A percentile compares a stretch with the other conserved stretches of the same genome.
Evolutionary conservation across 2,888 invertebrate genomes (phyloP).

Genomic region (Phalera bucephala): DNA sequence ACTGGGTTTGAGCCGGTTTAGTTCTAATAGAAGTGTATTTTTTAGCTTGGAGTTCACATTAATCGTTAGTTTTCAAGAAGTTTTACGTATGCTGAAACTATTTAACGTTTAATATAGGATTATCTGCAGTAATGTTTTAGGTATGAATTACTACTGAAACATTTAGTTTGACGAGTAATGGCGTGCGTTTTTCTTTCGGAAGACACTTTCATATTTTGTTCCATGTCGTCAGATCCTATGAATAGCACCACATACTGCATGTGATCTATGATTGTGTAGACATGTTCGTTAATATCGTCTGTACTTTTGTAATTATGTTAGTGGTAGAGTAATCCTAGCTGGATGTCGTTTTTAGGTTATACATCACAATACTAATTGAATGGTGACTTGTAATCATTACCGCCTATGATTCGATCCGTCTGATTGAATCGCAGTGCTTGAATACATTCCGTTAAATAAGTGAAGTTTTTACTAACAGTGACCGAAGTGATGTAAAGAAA

Average conservation of each 20-base stretch:
- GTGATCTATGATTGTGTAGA: constrained; percentile 40
- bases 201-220: constrained; percentile 81
- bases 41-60: constrained; percentile 70
- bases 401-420: constrained; percentile 57
- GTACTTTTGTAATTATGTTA: constrained; percentile 32
- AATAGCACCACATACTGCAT: constrained; percentile 43
- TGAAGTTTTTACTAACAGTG: constrained; percentile 43
- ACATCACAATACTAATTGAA: constrained; percentile 75
- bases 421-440: constrained; percentile 32
- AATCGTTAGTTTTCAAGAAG: constrained; percentile 75
- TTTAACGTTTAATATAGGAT: constrained; percentile 81
- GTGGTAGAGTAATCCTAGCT: constrained; percentile 51
- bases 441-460: constrained; percentile 30
- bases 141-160: constrained; percentile 80
- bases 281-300: constrained; percentile 28
- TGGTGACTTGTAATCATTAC: constrained; percentile 76
- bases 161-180: constrained; percentile 84
- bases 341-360: constrained; percentile 83
- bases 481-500: constrained; percentile 75
- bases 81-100: constrained; percentile 72
- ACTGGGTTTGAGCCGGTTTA: constrained; percentile 89
- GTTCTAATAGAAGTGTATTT: constrained; percentile 81
- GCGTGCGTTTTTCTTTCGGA: constrained; percentile 85
- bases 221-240: constrained; percentile 58
- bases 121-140: constrained; percentile 88